Conservation (phyloP, 2,888 invertebrate genomes). For the Drosophila nr. medialis region DNA sequence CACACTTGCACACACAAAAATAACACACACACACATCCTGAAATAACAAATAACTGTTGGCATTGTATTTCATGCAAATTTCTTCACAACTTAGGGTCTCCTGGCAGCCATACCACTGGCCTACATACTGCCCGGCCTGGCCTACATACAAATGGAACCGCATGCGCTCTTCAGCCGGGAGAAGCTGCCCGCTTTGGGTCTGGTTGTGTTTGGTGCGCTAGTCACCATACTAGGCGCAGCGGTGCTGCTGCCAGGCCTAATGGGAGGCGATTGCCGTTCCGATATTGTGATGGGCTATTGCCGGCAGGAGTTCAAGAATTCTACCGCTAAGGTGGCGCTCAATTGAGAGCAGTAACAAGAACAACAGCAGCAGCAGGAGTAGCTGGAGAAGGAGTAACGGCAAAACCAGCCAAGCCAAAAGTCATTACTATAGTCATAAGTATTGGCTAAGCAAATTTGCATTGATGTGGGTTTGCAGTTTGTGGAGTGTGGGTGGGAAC, state of each 20-base stretch:
- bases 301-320: slow-evolving; percentile 78
- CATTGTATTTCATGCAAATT: slow-evolving; percentile 61
- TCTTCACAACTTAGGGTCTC: slow-evolving; percentile 87
- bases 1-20: background rate
- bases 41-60: slow-evolving; percentile 8
- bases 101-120: slow-evolving; percentile 93
- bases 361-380: background rate
- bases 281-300: slow-evolving; percentile 85
- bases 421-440: slow-evolving; percentile 56
- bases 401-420: slow-evolving; percentile 45
- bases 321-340: slow-evolving; percentile 58
- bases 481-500: slow-evolving; percentile 5
- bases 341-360: slow-evolving; percentile 26
- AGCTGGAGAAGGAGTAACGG: slow-evolving; percentile 2
- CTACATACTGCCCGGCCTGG: slow-evolving; percentile 92
- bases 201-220: slow-evolving; percentile 88
- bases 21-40: background rate
- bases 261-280: slow-evolving; percentile 84
- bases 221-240: slow-evolving; percentile 84
- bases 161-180: slow-evolving; percentile 88
- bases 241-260: slow-evolving; percentile 82
- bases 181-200: slow-evolving; percentile 90
- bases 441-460: slow-evolving; percentile 51
- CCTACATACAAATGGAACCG: slow-evolving; percentile 91
- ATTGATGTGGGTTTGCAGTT: slow-evolving; percentile 35